phyloP scores from a whole-genome alignment of 2,797 vertebrate genomes.

The Cercopithecus hamlyni region DNA sequence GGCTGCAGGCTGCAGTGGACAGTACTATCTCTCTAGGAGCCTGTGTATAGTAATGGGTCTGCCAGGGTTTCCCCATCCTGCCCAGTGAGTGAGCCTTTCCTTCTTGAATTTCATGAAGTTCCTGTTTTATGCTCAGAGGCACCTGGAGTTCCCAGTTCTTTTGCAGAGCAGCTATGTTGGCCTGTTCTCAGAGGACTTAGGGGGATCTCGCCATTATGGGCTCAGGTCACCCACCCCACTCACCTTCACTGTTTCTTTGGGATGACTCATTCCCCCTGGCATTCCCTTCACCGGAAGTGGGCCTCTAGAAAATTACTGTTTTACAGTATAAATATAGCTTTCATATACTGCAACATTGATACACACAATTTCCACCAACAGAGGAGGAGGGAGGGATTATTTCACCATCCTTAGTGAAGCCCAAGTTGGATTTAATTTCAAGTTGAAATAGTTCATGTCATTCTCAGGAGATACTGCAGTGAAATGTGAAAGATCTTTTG shows the following conservation, averaged over 20 bases:
- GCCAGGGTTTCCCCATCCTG: neutral
- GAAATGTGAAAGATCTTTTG: neutral
- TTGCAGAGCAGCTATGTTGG: neutral
- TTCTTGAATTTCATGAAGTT: neutral
- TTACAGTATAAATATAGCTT: slow-evolving; percentile 62
- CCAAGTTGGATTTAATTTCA: neutral
- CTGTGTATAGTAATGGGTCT: neutral
- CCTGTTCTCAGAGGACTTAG: neutral
- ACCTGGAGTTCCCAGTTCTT: neutral
- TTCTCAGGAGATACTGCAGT: neutral
- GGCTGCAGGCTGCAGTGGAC: neutral
- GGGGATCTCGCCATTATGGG: neutral
- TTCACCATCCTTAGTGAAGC: neutral
- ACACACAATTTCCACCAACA: slow-evolving; percentile 32
- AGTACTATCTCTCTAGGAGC: neutral
- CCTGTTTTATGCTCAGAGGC: neutral
- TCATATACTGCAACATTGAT: neutral
- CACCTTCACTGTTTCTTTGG: neutral
- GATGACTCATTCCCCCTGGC: slow-evolving; percentile 65
- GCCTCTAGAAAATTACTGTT: slow-evolving; percentile 60
- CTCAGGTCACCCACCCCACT: slow-evolving; percentile 21
- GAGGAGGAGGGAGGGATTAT: neutral
- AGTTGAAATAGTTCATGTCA: neutral
- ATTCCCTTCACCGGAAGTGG: slow-evolving; percentile 44
- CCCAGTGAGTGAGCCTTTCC: neutral